A percentile compares a stretch with the other conserved stretches of the same genome.
Conservation (phyloP, 2,888 invertebrate species). For the Acleris laterana region DNA sequence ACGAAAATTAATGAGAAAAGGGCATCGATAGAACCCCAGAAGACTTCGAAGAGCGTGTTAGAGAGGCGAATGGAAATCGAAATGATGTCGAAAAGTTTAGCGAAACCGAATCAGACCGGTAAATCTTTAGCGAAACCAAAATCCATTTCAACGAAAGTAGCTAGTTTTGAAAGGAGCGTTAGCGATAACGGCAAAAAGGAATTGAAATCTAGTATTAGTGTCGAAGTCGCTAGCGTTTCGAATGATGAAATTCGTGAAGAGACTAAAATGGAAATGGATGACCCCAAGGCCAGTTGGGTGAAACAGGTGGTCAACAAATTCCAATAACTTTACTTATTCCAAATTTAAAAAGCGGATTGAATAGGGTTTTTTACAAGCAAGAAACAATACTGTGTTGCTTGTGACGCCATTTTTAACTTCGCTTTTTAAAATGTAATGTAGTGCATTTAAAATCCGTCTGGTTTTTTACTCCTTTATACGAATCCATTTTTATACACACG, state of each 20-base stretch:
- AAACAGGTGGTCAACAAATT: constrained; percentile 90
- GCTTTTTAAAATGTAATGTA: constrained; percentile 23
- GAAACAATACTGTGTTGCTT: not conserved
- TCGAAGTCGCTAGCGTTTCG: constrained; percentile 54
- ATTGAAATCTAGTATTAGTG: constrained; percentile 46
- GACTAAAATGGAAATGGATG: constrained; percentile 48
- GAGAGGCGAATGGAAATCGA: constrained; percentile 79
- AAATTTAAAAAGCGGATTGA: not conserved
- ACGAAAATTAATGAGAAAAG: constrained; percentile 59
- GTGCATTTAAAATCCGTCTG: constrained; percentile 73
- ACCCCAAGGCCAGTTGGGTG: constrained; percentile 87
- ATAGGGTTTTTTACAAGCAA: not conserved
- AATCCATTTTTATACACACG: constrained; percentile 46
- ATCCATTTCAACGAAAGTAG: constrained; percentile 70
- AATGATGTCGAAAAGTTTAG: constrained; percentile 62
- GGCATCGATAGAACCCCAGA: constrained; percentile 60
- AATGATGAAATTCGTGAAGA: constrained; percentile 54
- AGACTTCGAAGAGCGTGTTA: constrained; percentile 73
- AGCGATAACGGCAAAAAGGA: constrained; percentile 55
- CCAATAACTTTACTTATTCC: constrained; percentile 74
- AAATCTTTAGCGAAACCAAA: constrained; percentile 66
- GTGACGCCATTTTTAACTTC: not conserved
- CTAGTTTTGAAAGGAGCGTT: constrained; percentile 65
- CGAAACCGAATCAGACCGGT: constrained; percentile 50
- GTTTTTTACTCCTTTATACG: constrained; percentile 63